A percentile compares a stretch with the other conserved stretches of the same genome.
Conservation (phyloP, 2,113 vertebrate species). For the human (Homo sapiens) region DNA sequence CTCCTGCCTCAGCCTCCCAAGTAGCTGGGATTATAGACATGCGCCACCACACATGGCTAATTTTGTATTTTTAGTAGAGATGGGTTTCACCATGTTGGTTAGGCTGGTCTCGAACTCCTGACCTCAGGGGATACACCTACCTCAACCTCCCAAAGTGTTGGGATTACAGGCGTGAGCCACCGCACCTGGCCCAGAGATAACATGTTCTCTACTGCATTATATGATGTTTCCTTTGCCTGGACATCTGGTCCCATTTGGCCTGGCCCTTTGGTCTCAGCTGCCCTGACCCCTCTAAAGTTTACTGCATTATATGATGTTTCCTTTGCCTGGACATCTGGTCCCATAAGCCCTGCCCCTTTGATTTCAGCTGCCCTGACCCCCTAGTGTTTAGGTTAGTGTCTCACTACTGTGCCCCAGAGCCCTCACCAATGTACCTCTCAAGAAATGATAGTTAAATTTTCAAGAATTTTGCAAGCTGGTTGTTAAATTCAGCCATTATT, state of each 20-base stretch:
- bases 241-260: background rate
- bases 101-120: no score
- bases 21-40: no score
- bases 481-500: background rate
- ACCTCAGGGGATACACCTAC: no score
- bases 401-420: background rate
- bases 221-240: background rate
- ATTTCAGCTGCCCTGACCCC: background rate
- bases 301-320: background rate
- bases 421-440: background rate
- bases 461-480: background rate
- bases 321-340: background rate
- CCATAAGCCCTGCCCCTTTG: background rate
- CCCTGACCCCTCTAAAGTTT: background rate
- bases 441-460: background rate
- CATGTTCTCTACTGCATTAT: no score
- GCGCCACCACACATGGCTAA: no score
- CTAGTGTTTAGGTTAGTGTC: background rate
- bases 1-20: no score
- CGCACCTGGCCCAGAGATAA: no score
- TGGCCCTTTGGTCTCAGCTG: background rate
- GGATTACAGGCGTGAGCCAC: no score
- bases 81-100: no score
- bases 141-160: no score
- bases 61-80: no score